Base-by-base conservation (phyloP, 2,888 invertebrate species). In the Acanthoscelides obtectus region DNA sequence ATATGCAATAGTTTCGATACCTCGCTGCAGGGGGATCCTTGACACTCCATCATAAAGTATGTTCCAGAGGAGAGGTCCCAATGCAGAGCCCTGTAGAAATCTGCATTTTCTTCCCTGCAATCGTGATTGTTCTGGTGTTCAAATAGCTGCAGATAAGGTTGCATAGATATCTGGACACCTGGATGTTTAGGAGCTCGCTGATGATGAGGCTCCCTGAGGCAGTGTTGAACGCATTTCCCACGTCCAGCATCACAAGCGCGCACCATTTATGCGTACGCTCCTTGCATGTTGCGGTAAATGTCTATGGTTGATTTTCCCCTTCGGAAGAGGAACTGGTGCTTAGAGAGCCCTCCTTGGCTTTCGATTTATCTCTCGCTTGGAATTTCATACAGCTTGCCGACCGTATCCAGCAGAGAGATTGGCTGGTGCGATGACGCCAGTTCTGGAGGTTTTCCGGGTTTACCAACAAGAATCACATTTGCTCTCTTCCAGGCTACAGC, bases 401-500 rank as follows among this genome's bases (percentile, higher is more conserved):
- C 1, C 0, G 22, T 20, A 22, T 70, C 25, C 19, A 72, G 4
- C 17, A 72, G 69, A 64, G 70, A 72, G 12, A 72, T 72, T 1
- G 72, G 68, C 21, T 68, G 65, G n/a, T 68, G 67, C n/a, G 69
- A 70, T 0, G 68, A 63, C 4, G 64, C 68, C 0, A 64, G 70
- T 20, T 67, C 25, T n/a, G 20, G n/a, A 4, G 67, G 25, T 20
- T 66, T 45, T 3, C 68, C 67, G 1, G 1, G 12, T 17, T 72
- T 70, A 64, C 69, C 67, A 0, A 66, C 64, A 0, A 72, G 73
- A 0, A 77, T 74, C 17, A 79, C 70, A 2, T 70, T 72, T 8
- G 75, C 72, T 20, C 4, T 65, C 67, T 79, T 79, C 77, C 78
- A 80, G 12, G 65, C 64, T 8, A 20, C 21, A 3, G 75, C 71